These are phyloP conservation scores for Pollimyrus isidori DNA, from an alignment of 2,113 vertebrate species.

Conservation along the genomic window DNA sequence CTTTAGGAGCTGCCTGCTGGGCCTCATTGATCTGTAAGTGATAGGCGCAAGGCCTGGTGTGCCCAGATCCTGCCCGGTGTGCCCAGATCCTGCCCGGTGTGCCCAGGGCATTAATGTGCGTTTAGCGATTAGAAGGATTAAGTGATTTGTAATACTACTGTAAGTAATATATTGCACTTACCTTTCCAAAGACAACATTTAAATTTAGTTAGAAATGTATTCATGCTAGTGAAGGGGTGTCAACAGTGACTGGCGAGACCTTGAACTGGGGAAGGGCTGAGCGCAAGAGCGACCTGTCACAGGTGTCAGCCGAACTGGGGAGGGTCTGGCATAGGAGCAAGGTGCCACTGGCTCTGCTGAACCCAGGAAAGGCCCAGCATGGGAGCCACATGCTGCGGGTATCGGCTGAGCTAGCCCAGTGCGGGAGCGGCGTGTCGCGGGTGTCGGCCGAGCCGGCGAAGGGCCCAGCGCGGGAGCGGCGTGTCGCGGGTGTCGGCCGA, in stretches of 20 bases:
- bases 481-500: neutral
- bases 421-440: too few species aligned
- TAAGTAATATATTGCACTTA: neutral
- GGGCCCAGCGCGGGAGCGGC: too few species aligned
- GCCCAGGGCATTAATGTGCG: neutral
- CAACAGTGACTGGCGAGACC: neutral
- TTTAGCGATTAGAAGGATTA: neutral
- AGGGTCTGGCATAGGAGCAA: too few species aligned
- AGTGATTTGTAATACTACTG: neutral
- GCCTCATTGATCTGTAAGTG: slow-evolving; percentile 15
- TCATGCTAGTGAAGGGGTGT: neutral
- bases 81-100: neutral
- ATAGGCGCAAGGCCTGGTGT: neutral
- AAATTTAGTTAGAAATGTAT: neutral
- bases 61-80: neutral
- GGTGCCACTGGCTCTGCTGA: too few species aligned
- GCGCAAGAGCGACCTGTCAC: too few species aligned
- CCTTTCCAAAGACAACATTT: neutral
- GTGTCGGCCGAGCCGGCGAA: too few species aligned
- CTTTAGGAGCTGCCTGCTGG: neutral
- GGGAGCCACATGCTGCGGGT: too few species aligned
- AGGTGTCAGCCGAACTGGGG: neutral
- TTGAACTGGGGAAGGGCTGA: neutral
- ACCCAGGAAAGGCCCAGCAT: too few species aligned
- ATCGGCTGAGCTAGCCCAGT: neutral